Evolutionary conservation across 2,888 invertebrate genomes (phyloP), one percentile per base, ranked within the genome.

Genomic region (Drosophila quinaria): DNA sequence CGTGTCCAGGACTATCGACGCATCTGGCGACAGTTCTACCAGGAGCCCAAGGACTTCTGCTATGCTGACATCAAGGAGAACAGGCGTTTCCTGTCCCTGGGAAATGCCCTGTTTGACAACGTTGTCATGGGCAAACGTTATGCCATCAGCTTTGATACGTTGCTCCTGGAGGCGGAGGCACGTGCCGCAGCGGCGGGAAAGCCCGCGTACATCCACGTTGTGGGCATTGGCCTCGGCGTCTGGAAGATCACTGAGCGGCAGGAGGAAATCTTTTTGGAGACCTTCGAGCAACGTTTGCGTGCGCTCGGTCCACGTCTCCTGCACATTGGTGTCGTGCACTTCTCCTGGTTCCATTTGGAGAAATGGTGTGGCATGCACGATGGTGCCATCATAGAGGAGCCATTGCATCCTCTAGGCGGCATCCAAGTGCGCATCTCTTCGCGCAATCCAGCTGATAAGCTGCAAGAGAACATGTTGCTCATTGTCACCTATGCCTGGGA

Each of bases 401-500:
- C 78, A 2, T 46, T 67, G 1, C 92, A 92, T 85, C 90, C 91
- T 0, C 62, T 80, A 29, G 91, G 94, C 1, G 94, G 94, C 8
- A 94, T 95, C 17, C 92, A 90, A 66, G 92, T 95, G 0, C 93
- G 93, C 64, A 86, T 95, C 22, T 93, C 93, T 3, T 92, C 92
- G 0, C 91, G 95, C 1, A 93, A 95, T 89, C 95, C 95, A 0
- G 94, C 95, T 0, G 91, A 93, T 0, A 93, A 93, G 63, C 78
- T 95, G 55, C 0, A 4, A 0, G 15, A 74, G 37, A 9, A 74
- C 19, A 83, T 86, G 87, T 31, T 94, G 11, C 91, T 95, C 10
- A 94, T 96, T 0, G 94, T 95, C 29, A 95, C 95, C 0, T 96
- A 96, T 81, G 95, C 96, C 0, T 95, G 96, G 95, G 96, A 96